A percentile compares a stretch with the other conserved stretches of the same genome.
Conservation (phyloP, 2,797 vertebrate species). For the Gadopsis marmoratus region DNA sequence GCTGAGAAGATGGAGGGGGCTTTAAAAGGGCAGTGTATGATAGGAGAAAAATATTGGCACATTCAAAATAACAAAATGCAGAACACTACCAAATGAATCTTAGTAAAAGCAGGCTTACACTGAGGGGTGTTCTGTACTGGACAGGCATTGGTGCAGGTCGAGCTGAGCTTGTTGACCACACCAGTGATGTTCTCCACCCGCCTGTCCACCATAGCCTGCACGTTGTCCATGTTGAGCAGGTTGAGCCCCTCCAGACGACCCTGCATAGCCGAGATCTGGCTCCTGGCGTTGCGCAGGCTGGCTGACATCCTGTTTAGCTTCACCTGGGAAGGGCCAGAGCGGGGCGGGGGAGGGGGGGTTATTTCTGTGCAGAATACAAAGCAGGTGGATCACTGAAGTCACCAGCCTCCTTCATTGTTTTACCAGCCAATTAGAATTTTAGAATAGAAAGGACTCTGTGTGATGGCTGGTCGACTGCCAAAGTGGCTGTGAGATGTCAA, state of each 20-base stretch:
- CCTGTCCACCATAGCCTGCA: constrained; percentile 89
- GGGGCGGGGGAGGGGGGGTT: constrained; percentile 22
- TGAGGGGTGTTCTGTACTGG: constrained; percentile 59
- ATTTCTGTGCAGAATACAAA: constrained; percentile 67
- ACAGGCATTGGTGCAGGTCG: constrained; percentile 89
- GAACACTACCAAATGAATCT: background rate
- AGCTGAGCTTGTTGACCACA: constrained; percentile 88
- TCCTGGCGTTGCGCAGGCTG: constrained; percentile 90
- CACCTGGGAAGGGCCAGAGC: constrained; percentile 67
- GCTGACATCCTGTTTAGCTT: constrained; percentile 92
- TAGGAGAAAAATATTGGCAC: background rate
- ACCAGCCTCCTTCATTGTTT: constrained; percentile 55
- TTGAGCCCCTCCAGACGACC: constrained; percentile 89
- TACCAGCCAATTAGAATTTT: constrained; percentile 60
- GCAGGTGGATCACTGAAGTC: constrained; percentile 70
- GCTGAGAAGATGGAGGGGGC: constrained; percentile 14
- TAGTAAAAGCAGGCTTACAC: constrained; percentile 74
- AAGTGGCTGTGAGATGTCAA: constrained; percentile 54
- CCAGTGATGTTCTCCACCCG: constrained; percentile 92
- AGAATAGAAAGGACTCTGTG: constrained; percentile 46
- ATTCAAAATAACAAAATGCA: constrained; percentile 5
- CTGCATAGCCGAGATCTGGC: constrained; percentile 89
- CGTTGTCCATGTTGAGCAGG: constrained; percentile 90
- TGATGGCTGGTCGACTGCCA: constrained; percentile 65
- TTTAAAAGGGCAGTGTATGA: constrained; percentile 10